Base-by-base conservation (phyloP, 2,888 invertebrate genomes). In the Cryptocheilus praepositus region DNA sequence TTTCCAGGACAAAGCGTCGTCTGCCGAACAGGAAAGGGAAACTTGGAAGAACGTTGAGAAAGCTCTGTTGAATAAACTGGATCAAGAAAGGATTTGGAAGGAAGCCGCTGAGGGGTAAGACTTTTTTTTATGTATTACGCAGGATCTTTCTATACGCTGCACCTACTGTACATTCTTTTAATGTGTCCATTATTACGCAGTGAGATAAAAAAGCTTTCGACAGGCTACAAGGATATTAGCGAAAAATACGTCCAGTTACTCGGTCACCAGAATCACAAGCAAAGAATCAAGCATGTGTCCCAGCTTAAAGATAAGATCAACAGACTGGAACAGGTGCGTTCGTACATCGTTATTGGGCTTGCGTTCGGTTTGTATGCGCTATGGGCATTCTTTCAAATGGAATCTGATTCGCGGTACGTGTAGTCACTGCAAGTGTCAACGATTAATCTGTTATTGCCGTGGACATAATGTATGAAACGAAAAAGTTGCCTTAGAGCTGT, bases 181-280 rank as follows among this genome's bases (percentile, higher is more conserved):
- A 21, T 36, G 13, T 36, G 13, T 36, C 11, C 11, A 36, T 36
- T 36, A 11, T 36, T 36, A 11, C 68, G 25, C 64, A 88, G 88
- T 11, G 77, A 87, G 71, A 51, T 79, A 7, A 77, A 77, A 57
- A 71, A 72, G 19, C 67, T 84, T 43, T 66, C 71, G 0, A 77
- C 83, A 36, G 90, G 92, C 79, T 89, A 91, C 46, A 88, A 90
- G 73, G 90, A 91, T 66, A 86, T 92, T 58, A 89, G 90, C 15
- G 83, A 89, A 55, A 91, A 92, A 75, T 92, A 92, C 81, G 91
- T 92, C 1, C 90, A 91, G 68, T 84, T 92, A 59, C 85, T 93
- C n/a, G 92, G 92, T 0, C 92, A 93, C 78, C 92, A 92, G 74
- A 93, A 93, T 83, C 91, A 91, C 73, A 92, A 91, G 76, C 93